These are phyloP conservation scores for Aplodontia rufa DNA, from an alignment of 2,113 vertebrate genomes.

Conservation along the genomic window DNA sequence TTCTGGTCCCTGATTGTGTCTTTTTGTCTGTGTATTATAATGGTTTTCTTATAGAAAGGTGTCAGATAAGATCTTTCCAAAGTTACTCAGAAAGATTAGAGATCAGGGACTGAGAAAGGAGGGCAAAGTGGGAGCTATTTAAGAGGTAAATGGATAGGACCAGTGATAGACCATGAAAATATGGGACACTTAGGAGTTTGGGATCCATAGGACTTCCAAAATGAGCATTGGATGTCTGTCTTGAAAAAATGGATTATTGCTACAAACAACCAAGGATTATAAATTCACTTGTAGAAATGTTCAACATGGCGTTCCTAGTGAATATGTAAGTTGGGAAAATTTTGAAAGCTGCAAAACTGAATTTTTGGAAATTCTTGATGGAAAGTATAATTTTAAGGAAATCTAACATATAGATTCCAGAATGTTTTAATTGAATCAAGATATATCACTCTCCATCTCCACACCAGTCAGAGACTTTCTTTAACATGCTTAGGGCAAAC, in stretches of 20 bases:
- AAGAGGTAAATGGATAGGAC: fast-evolving
- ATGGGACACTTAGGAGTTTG: neutral
- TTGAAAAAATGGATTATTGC: neutral
- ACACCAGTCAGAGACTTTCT: neutral
- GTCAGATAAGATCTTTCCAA: neutral
- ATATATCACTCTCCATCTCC: neutral
- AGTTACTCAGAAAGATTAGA: neutral
- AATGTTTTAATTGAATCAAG: neutral
- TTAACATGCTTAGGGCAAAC: neutral
- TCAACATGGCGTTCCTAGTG: neutral
- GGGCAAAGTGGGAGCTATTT: neutral
- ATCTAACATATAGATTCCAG: neutral
- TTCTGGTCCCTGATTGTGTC: neutral
- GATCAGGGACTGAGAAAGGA: neutral
- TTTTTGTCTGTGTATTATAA: neutral
- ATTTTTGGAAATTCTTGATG: neutral
- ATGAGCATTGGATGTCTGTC: neutral
- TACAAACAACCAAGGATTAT: neutral
- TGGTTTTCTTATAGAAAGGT: neutral
- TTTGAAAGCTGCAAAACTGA: neutral
- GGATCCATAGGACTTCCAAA: neutral
- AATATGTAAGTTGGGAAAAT: neutral
- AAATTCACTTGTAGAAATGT: neutral
- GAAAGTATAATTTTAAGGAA: neutral
- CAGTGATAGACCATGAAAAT: neutral